Conservation (phyloP, 2,797 vertebrate species). For the Acanthiza pusilla region DNA sequence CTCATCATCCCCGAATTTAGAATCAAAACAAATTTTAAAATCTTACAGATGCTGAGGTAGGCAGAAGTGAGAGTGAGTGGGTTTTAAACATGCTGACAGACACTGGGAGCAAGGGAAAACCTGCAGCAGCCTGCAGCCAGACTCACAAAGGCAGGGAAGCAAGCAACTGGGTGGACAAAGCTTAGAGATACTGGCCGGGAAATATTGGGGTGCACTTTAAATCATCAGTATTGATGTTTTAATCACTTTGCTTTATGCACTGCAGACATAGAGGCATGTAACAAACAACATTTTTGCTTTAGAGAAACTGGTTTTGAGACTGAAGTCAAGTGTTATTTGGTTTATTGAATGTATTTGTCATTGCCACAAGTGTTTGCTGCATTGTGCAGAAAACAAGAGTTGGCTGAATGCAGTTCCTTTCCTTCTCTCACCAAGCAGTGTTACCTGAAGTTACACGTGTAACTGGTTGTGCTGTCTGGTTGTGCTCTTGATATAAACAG, state of each 20-base stretch:
- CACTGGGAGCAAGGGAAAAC: background rate
- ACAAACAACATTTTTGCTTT: background rate
- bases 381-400: background rate
- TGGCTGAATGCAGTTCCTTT: background rate
- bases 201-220: fast-evolving
- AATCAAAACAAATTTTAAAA: background rate
- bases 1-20: background rate
- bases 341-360: background rate
- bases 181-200: background rate
- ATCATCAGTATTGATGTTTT: background rate
- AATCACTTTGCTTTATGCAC: background rate
- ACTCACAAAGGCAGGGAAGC: background rate
- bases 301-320: background rate
- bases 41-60: background rate
- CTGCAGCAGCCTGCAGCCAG: background rate
- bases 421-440: background rate
- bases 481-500: background rate
- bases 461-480: background rate
- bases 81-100: background rate
- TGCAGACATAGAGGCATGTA: background rate
- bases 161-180: background rate
- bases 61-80: background rate
- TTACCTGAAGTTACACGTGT: background rate
- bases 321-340: background rate
- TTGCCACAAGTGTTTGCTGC: background rate